Conservation (phyloP, 2,797 vertebrate genomes). For the Stomatorhinus walkeri region DNA sequence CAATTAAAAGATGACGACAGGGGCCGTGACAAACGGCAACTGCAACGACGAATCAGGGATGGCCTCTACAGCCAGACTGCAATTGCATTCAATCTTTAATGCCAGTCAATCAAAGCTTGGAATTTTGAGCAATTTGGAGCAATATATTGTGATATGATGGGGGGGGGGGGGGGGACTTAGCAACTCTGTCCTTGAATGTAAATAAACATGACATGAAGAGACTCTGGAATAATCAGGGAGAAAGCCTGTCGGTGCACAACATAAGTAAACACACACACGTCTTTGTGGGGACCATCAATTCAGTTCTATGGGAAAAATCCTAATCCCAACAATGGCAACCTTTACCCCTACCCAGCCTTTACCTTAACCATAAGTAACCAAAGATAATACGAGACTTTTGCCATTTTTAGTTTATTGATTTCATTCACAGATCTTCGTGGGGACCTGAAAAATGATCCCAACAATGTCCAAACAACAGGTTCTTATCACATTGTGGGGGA, state of each 20-base stretch:
- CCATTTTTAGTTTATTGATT: not conserved
- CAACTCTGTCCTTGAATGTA: not conserved
- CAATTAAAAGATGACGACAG: not conserved
- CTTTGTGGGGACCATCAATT: not conserved
- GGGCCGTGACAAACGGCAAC: not conserved
- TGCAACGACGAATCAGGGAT: not conserved
- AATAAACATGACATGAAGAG: not conserved
- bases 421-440: not conserved
- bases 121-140: not conserved
- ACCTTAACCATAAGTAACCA: not conserved
- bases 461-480: not conserved
- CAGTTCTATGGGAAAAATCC: not conserved
- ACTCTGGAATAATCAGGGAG: not conserved
- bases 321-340: not conserved
- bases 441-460: not conserved
- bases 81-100: not conserved
- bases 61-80: not conserved
- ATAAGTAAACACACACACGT: not conserved
- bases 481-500: not conserved
- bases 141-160: not conserved
- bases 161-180: not conserved
- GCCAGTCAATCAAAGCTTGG: not conserved
- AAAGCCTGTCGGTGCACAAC: not conserved
- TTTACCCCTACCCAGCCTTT: not conserved
- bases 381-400: not conserved